These are phyloP conservation scores for Furcula furcula DNA, from an alignment of 2,888 invertebrate species.

Conservation along the genomic window DNA sequence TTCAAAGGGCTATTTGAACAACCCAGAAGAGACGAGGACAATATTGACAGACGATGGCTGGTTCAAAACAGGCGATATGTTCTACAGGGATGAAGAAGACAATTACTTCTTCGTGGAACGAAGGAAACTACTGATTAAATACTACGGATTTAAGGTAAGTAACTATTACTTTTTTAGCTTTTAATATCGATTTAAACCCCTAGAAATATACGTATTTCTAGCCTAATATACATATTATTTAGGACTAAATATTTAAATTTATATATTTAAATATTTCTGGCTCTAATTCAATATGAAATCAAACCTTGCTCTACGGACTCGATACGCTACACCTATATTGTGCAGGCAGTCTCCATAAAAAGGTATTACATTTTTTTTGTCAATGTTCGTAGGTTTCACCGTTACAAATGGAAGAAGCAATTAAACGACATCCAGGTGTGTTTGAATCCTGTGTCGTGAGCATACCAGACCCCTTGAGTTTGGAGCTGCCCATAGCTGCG, in stretches of 20 bases:
- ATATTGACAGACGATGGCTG: constrained; percentile 47
- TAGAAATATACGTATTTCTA: too few relatives aligned
- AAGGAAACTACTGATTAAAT: constrained; percentile 46
- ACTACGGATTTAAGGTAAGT: constrained; percentile 41
- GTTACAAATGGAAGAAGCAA: constrained; percentile 42
- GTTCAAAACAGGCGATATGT: constrained; percentile 51
- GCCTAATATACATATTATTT: too few relatives aligned
- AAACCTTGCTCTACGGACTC: too few relatives aligned
- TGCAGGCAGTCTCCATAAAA: too few relatives aligned
- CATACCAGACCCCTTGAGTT: constrained; percentile 31
- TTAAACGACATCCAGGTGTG: constrained; percentile 41
- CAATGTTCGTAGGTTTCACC: constrained; percentile 40
- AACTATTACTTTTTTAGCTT: too few relatives aligned
- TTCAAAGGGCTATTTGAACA: constrained; percentile 53
- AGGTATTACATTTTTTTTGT: too few relatives aligned
- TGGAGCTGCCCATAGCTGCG: constrained; percentile 44
- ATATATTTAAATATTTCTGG: too few relatives aligned
- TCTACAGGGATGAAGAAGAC: constrained; percentile 40
- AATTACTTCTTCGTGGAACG: constrained; percentile 49
- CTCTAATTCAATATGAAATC: too few relatives aligned
- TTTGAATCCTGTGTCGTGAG: constrained; percentile 42
- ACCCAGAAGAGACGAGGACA: constrained; percentile 41
- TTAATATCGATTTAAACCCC: too few relatives aligned
- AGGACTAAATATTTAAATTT: too few relatives aligned
- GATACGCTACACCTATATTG: too few relatives aligned